Evolutionary conservation across 2,888 invertebrate genomes (phyloP), one percentile per base, ranked within the genome.

Genomic region (Chaetogeoica ovagalla): DNA sequence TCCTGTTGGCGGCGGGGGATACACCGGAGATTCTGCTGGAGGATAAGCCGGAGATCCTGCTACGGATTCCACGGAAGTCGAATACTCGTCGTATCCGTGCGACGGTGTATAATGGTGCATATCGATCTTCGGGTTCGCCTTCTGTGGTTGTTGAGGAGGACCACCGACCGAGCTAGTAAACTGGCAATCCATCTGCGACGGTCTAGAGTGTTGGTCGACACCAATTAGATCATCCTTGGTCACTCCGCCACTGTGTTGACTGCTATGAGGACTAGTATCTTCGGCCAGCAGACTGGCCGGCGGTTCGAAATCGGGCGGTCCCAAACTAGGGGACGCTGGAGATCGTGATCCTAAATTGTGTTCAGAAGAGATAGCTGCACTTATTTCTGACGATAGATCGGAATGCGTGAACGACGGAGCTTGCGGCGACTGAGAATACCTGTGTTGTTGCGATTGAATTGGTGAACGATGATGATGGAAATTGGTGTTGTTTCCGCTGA

Each of bases 321-420:
- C 84, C 83, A 91, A 87, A 84, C 89, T 90, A 37, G 93, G 92
- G 63, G 93, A 92, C 73, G 89, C 89, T 62, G 90, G 89, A 83
- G 91, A 90, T 17, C 91, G 91, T 66, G 92, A 91, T 71, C 89
- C 87, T 82, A 90, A 86, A 82, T 85, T 84, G 62, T 79, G 77
- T 84, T 90, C 90, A 43, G 90, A 90, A 82, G 92, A 91, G 84
- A 93, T 93, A 75, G 92, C 93, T 15, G 92, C 92, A 85, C 92
- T 92, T 85, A 93, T 92, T 85, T 93, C 93, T 81, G 91, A 91
- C 82, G 92, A 92, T 83, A 93, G 87, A 85, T 93, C 93, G 63
- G 91, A 92, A 86, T 92, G 92, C 37, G 90, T 90, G 83, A 90
- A 90, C 17, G 85, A 84, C 81, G 85, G 84, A 85, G 87, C 87